Conservation (phyloP, 2,113 vertebrate species). For the Hyla sarda region DNA sequence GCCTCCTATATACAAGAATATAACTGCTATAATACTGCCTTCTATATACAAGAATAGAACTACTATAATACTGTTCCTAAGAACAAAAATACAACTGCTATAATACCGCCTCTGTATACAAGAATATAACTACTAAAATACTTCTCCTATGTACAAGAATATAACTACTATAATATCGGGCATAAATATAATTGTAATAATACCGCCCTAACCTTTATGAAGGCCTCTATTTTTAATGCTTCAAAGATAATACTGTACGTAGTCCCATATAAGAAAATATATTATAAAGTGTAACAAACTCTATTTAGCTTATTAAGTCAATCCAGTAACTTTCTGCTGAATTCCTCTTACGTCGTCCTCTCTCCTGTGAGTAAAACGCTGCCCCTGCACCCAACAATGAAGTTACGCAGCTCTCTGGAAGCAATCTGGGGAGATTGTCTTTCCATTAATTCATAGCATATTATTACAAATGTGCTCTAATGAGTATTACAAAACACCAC, state of each 20-base stretch:
- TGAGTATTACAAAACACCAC: conserved; percentile 31
- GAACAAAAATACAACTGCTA: not conserved
- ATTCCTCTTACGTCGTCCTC: not conserved
- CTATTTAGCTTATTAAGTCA: not conserved
- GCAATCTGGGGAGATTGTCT: conserved; percentile 2
- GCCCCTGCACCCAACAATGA: not conserved
- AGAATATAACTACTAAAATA: too few relatives aligned
- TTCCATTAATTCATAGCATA: conserved; percentile 36
- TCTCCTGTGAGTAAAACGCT: not conserved
- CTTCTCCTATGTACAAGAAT: not conserved
- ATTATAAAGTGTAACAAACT: not conserved
- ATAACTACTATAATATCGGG: not conserved
- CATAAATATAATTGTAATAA: not conserved
- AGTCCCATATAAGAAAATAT: not conserved
- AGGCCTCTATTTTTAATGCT: too few relatives aligned
- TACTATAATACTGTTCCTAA: not conserved
- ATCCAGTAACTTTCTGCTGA: not conserved
- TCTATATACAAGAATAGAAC: not conserved
- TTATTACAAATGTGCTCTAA: conserved; percentile 46
- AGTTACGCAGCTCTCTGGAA: not conserved
- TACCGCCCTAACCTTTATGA: not conserved
- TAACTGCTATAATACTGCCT: not conserved
- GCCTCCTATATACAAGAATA: not conserved
- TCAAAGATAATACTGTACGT: not conserved
- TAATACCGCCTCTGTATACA: not conserved